Conservation (phyloP, 2,113 vertebrate genomes). For the Nesoenas mayeri region DNA sequence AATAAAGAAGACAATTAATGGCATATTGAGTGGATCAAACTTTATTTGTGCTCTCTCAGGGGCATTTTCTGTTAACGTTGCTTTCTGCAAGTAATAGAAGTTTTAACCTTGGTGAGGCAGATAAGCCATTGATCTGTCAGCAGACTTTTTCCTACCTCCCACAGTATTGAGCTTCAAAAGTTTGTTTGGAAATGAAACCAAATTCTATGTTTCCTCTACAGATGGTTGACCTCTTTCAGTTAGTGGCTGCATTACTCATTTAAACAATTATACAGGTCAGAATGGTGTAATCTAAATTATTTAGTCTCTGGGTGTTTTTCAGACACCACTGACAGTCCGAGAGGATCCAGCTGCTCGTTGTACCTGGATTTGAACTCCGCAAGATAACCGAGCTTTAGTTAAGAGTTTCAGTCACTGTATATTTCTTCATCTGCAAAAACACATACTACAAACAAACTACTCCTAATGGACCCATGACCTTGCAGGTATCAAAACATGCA, state of each 20-base stretch:
- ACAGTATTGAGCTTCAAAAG: slow-evolving; percentile 79
- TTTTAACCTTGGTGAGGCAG: slow-evolving; percentile 71
- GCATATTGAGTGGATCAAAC: slow-evolving; percentile 59
- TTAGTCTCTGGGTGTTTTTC: slow-evolving; percentile 85
- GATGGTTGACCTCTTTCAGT: slow-evolving; percentile 87
- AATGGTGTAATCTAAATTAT: slow-evolving; percentile 85
- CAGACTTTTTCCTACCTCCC: slow-evolving; percentile 78
- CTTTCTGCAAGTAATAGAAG: slow-evolving; percentile 72
- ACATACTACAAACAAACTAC: neutral
- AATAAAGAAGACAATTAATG: slow-evolving; percentile 44
- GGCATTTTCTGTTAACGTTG: slow-evolving; percentile 67
- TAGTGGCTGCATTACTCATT: slow-evolving; percentile 83
- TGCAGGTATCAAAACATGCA: neutral
- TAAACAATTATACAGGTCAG: slow-evolving; percentile 85
- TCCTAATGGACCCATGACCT: neutral
- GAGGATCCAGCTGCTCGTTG: slow-evolving; percentile 76
- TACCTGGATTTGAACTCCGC: slow-evolving; percentile 83
- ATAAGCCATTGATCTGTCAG: slow-evolving; percentile 78
- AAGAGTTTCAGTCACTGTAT: slow-evolving; percentile 49
- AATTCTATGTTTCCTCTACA: slow-evolving; percentile 84
- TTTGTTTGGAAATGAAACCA: slow-evolving; percentile 85
- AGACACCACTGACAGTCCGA: slow-evolving; percentile 82
- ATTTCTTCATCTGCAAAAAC: neutral
- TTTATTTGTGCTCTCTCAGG: slow-evolving; percentile 50
- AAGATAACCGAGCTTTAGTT: slow-evolving; percentile 65